Evolutionary conservation across 2,888 invertebrate genomes (phyloP).

Genomic region (Leptinotarsa tumamoca): DNA sequence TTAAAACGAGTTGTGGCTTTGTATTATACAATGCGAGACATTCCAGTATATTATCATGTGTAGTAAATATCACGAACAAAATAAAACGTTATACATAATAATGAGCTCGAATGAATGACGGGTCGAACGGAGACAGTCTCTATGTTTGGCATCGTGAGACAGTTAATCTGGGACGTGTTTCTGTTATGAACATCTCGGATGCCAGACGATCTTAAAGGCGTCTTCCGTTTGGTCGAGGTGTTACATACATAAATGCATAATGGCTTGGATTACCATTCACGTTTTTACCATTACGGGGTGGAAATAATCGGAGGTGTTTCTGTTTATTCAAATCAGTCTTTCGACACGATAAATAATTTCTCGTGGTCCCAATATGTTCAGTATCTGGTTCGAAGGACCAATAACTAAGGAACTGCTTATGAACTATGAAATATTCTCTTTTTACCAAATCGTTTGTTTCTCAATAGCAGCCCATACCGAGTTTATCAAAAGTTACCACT

Average conservation of each 20-base stretch:
- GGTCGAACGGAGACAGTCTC: conserved; percentile 17
- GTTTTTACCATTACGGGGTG: conserved; percentile 4
- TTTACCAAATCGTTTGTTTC: no score
- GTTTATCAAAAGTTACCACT: no score
- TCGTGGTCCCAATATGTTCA: no score
- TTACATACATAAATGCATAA: conserved; percentile 17
- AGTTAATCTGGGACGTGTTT: conserved; percentile 16
- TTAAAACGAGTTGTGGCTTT: conserved; percentile 11
- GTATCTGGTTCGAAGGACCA: neutral
- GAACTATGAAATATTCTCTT: no score
- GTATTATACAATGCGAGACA: conserved; percentile 19
- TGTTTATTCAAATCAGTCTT: conserved; percentile 3
- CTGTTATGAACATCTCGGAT: conserved; percentile 9
- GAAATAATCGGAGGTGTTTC: neutral
- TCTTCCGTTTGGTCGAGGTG: conserved; percentile 9
- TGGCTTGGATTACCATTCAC: conserved; percentile 1
- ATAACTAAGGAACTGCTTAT: neutral
- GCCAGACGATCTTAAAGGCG: conserved; percentile 11
- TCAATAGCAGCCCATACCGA: no score
- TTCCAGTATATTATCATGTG: conserved; percentile 27
- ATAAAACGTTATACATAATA: conserved; percentile 31
- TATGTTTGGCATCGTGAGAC: conserved; percentile 22
- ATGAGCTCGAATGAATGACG: conserved; percentile 22
- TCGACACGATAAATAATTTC: neutral
- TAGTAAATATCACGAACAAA: conserved; percentile 30